Conservation (phyloP, 2,888 invertebrate species). For the Adineta ricciae region DNA sequence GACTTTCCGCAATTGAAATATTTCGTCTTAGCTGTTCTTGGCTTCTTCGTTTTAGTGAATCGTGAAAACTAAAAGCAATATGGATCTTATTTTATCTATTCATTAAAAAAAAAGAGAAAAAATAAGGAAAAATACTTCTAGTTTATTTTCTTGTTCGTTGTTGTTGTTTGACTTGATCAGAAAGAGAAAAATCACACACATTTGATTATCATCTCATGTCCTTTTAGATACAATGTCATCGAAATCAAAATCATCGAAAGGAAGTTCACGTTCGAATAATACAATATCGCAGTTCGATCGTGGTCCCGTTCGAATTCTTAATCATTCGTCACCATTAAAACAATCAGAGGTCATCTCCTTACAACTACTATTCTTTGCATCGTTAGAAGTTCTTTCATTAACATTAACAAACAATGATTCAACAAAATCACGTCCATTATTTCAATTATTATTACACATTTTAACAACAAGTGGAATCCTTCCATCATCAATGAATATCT, state of each 20-base stretch:
- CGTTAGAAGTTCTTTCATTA: not conserved
- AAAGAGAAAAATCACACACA: not conserved
- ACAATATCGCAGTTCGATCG: not conserved
- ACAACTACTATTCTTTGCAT: not conserved
- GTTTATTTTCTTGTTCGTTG: not conserved
- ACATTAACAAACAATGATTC: not conserved
- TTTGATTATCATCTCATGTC: not conserved
- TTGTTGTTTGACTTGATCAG: not conserved
- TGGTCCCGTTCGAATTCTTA: not conserved
- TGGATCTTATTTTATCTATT: not conserved
- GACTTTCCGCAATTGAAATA: slow-evolving; percentile 90
- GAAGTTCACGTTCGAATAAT: not conserved
- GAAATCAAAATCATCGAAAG: not conserved
- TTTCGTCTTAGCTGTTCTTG: slow-evolving; percentile 32
- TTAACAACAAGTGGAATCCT: not conserved
- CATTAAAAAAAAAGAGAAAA: not conserved
- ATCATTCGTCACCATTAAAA: not conserved
- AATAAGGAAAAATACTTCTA: not conserved
- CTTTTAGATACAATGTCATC: slow-evolving; percentile 2
- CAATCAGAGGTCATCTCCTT: not conserved
- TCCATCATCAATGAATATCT: not conserved
- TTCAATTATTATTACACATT: not conserved
- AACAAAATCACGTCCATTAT: not conserved
- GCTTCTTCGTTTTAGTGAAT: slow-evolving; percentile 30
- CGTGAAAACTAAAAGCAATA: slow-evolving; percentile 24